Conservation (phyloP, 2,113 vertebrate species). For the Uria aalge region DNA sequence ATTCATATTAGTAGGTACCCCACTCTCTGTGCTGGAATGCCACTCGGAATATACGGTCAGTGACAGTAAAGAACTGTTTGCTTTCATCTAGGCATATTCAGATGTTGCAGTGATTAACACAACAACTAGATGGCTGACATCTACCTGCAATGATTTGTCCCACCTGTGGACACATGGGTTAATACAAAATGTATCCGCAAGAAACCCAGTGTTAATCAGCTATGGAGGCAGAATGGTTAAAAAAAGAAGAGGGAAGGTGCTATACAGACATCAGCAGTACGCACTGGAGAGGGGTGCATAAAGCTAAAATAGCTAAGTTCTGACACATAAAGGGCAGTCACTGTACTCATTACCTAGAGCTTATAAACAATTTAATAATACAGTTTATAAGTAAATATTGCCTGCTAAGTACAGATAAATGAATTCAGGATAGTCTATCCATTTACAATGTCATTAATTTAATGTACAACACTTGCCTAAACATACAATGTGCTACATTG, state of each 20-base stretch:
- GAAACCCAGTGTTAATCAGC: not conserved
- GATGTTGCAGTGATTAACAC: not conserved
- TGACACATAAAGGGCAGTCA: not conserved
- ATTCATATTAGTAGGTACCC: not conserved
- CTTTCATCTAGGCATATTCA: not conserved
- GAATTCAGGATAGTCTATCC: conserved; percentile 37
- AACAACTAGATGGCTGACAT: not conserved
- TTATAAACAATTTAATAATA: conserved; percentile 48
- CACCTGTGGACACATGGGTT: not conserved
- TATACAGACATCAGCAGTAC: not conserved
- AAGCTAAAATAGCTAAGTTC: not conserved
- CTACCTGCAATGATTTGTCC: not conserved
- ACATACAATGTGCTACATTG: conserved; percentile 56
- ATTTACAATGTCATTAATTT: conserved; percentile 50
- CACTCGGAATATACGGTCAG: not conserved
- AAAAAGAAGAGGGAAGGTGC: not conserved
- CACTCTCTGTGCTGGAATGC: not conserved
- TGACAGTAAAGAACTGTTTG: not conserved
- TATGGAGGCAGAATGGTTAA: not conserved
- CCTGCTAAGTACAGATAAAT: conserved; percentile 42
- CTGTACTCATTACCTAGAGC: not conserved
- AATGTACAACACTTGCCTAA: conserved; percentile 28
- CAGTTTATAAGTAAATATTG: conserved; percentile 15
- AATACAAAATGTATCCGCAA: not conserved
- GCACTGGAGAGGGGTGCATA: not conserved